Base-by-base conservation (phyloP, 2,797 vertebrate species). In the Pipistrellus nathusii region DNA sequence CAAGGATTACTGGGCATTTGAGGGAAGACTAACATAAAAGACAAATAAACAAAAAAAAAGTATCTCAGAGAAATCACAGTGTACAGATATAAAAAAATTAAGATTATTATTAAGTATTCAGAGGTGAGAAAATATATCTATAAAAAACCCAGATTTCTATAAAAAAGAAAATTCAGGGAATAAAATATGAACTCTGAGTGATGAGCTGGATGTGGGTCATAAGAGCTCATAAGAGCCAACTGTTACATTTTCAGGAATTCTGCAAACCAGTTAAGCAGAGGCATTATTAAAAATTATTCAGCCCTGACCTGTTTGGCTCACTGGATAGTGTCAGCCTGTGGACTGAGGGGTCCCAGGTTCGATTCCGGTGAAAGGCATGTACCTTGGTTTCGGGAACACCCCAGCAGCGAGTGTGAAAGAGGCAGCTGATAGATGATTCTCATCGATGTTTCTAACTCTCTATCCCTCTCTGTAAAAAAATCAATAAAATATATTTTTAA, bases 231-330 rank as follows among this genome's bases (percentile, higher is more conserved):
- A 73, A 53, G 20, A 86, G 76, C 69, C 62, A 83, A 62, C 38
- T 51, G 46, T 93, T 59, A 91, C 57, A 35, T 59, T 62, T 44
- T 87, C 27, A 84, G n/a, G 41, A 90, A 92, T 90, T 88, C 57
- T 75, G 21, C 80, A 86, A 93, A 57, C 23, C 35, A 66, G 25
- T 69, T 77, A 73, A 78, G 48, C 14, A 48, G 23, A 38, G 12
- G 17, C 30, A 68, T 85, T 57, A 87, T 80, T 78, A 41, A 62
- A 90, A 91, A 64, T 80, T 35, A 32, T 15, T 66, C n/a, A 32
- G 32, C 38, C 38, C 38, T 38, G 38, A 38, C 38, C 38, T 4
- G 38, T 41, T 41, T 41, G 38, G 38, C 38, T 41, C 38, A 41
- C 6, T 41, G 38, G 38, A 41, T 41, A 41, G 38, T 7, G 38